These are phyloP conservation scores for Grammomys dolichurus DNA, from an alignment of 2,113 vertebrate genomes.

Conservation along the genomic window DNA sequence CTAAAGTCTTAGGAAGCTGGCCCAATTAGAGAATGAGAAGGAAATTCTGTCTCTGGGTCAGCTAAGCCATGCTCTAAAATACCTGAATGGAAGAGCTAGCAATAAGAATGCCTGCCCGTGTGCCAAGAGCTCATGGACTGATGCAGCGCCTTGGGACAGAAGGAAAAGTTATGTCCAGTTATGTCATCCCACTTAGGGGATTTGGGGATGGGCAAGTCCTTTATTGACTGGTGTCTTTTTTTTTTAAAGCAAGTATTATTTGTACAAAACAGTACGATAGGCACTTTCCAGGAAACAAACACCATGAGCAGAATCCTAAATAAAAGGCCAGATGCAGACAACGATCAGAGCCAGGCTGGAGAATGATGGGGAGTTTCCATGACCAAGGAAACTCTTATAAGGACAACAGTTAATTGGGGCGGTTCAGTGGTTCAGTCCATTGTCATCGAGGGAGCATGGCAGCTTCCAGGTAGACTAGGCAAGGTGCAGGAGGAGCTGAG, in stretches of 20 bases:
- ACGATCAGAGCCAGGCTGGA: background rate
- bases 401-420: too few relatives aligned
- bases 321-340: background rate
- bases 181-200: background rate
- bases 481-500: too few relatives aligned
- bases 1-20: background rate
- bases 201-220: background rate
- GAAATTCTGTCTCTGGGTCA: background rate
- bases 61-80: constrained; percentile 3
- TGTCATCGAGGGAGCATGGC: too few relatives aligned
- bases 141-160: background rate
- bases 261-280: background rate
- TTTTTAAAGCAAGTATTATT: background rate
- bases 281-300: background rate
- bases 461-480: too few relatives aligned
- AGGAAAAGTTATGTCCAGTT: background rate
- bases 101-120: background rate
- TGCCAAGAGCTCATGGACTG: background rate
- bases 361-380: background rate
- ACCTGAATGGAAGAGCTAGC: background rate
- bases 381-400: too few relatives aligned
- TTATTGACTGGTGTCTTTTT: background rate
- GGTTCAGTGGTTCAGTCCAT: too few relatives aligned
- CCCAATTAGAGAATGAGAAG: background rate
- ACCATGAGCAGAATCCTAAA: background rate